Evolutionary conservation across 2,888 invertebrate species (phyloP).

Genomic region (Eupithecia subumbrata): DNA sequence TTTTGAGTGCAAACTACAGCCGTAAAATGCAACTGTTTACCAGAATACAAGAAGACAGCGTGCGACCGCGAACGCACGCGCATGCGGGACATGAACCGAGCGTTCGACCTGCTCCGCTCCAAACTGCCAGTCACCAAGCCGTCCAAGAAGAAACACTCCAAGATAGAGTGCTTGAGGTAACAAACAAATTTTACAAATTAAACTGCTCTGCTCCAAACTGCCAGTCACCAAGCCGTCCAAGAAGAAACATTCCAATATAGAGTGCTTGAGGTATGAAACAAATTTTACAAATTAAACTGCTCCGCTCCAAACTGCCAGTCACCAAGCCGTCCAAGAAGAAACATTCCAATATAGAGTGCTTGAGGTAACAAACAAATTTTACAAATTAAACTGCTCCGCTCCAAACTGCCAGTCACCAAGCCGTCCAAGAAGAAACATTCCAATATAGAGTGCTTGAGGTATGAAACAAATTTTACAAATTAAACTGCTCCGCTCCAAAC

Average conservation of each 20-base stretch:
- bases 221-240: slow-evolving; percentile 92
- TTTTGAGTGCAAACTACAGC: not conserved
- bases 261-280: slow-evolving; percentile 87
- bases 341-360: slow-evolving; percentile 92
- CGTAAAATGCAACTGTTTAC: slow-evolving; percentile 37
- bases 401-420: slow-evolving; percentile 89
- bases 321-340: slow-evolving; percentile 93
- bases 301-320: slow-evolving; percentile 89
- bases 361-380: slow-evolving; percentile 80
- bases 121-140: slow-evolving; percentile 91
- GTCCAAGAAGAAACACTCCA: slow-evolving; percentile 93
- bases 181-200: slow-evolving; percentile 66
- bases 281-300: too few relatives aligned
- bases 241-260: slow-evolving; percentile 94
- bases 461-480: too few relatives aligned
- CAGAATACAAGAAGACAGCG: slow-evolving; percentile 93
- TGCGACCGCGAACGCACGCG: slow-evolving; percentile 92
- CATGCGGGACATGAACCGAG: slow-evolving; percentile 94
- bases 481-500: slow-evolving; percentile 87
- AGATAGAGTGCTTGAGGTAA: slow-evolving; percentile 92
- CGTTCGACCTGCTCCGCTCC: slow-evolving; percentile 90
- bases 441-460: slow-evolving; percentile 93
- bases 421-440: slow-evolving; percentile 93
- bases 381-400: slow-evolving; percentile 87
- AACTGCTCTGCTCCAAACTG: slow-evolving; percentile 88